Percentiles rank a stretch among this genome's conserved stretches.
Evolutionary conservation across 2,888 invertebrate species (phyloP).

Genomic region (Drosophila testacea): DNA sequence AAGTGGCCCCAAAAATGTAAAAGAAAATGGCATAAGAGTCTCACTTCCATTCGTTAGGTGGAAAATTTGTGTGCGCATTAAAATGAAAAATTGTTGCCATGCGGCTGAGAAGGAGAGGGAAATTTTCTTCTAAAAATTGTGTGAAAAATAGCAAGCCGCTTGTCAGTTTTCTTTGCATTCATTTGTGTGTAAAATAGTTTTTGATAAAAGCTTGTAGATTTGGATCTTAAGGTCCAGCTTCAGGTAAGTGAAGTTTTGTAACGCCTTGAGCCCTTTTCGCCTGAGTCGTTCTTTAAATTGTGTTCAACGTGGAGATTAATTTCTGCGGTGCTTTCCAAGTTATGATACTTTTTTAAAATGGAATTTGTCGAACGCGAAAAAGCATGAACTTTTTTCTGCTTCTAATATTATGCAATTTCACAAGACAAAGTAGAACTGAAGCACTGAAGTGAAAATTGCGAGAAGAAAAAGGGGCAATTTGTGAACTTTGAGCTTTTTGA

Average conservation of each 20-base stretch:
- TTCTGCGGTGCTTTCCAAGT: conserved; percentile 35
- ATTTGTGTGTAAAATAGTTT: conserved; percentile 77
- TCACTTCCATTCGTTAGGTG: conserved; percentile 66
- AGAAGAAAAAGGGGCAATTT: conserved; percentile 17
- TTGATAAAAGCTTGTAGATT: conserved; percentile 17
- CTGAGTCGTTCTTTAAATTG: conserved; percentile 44
- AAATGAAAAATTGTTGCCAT: conserved; percentile 81
- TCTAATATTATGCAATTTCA: conserved; percentile 14
- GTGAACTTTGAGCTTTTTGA: conserved; percentile 3
- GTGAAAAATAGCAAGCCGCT: conserved; percentile 55
- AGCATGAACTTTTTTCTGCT: conserved; percentile 17
- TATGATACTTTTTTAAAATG: conserved; percentile 42
- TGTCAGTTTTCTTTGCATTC: conserved; percentile 55
- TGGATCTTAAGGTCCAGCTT: conserved; percentile 35
- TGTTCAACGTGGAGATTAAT: conserved; percentile 47
- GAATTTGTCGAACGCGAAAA: conserved; percentile 37
- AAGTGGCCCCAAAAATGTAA: conserved; percentile 36
- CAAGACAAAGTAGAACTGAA: conserved; percentile 16
- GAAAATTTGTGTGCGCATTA: conserved; percentile 81
- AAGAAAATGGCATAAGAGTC: conserved; percentile 15
- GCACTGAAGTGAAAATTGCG: conserved; percentile 25
- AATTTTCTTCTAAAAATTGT: conserved; percentile 56
- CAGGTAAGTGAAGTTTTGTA: conserved; percentile 36
- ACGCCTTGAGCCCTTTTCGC: conserved; percentile 45
- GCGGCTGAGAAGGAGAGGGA: conserved; percentile 40